Conservation (phyloP, 2,888 invertebrate genomes). For the Ephialtes manifestator region DNA sequence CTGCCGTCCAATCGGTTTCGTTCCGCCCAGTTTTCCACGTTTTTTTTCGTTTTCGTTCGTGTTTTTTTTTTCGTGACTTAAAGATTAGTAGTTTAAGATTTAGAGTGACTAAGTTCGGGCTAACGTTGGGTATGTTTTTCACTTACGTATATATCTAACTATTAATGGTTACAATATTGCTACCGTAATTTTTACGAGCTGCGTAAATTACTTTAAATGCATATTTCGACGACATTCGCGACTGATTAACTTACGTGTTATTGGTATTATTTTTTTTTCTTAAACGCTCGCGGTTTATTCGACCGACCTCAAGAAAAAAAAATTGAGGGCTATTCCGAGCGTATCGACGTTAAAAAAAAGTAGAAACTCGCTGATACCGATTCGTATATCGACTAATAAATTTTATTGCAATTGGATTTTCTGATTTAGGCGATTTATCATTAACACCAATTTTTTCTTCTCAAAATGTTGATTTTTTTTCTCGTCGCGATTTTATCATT, state of each 20-base stretch:
- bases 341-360: constrained; percentile 34
- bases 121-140: constrained; percentile 47
- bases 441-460: constrained; percentile 18
- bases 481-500: constrained; percentile 69
- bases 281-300: constrained; percentile 40
- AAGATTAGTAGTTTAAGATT: constrained; percentile 58
- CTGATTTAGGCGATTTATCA: constrained; percentile 19
- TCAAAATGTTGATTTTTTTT: constrained; percentile 54
- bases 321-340: constrained; percentile 32
- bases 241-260: constrained; percentile 40
- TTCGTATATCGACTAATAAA: constrained; percentile 34
- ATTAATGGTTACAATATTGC: constrained; percentile 41
- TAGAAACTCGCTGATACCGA: constrained; percentile 6
- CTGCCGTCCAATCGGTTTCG: constrained; percentile 84
- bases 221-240: constrained; percentile 62
- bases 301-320: constrained; percentile 39
- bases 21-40: constrained; percentile 23
- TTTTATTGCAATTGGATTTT: constrained; percentile 61
- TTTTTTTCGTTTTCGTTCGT: constrained; percentile 48
- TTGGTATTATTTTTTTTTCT: background rate
- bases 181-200: constrained; percentile 52
- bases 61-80: constrained; percentile 62
- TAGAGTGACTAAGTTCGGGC: constrained; percentile 60
- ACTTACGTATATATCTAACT: constrained; percentile 42
- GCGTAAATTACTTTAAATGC: constrained; percentile 43